Percentiles rank a stretch among this genome's conserved stretches.
These are phyloP conservation scores for Philotrypesis tridentata DNA, from an alignment of 1,140 invertebrate genomes.

Conservation along the genomic window DNA sequence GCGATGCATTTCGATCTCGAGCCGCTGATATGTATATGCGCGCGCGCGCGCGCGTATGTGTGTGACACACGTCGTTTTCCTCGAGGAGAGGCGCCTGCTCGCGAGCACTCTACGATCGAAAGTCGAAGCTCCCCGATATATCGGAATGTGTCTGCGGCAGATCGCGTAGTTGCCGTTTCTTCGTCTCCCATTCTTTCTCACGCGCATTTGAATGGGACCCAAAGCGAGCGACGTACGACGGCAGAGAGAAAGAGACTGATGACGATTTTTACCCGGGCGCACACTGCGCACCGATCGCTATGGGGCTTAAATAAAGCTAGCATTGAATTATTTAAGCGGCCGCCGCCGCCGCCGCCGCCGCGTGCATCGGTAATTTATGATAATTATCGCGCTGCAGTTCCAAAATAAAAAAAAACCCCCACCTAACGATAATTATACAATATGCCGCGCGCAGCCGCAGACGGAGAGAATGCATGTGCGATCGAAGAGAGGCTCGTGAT, in stretches of 20 bases:
- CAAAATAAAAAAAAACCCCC: slow-evolving; percentile 15
- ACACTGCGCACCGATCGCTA: too few relatives aligned
- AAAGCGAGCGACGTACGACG: neutral
- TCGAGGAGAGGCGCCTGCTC: neutral
- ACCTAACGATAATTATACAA: slow-evolving; percentile 2
- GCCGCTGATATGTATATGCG: slow-evolving; percentile 43
- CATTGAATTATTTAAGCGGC: slow-evolving; percentile 25
- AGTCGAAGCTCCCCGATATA: neutral
- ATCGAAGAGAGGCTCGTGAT: slow-evolving; percentile 17
- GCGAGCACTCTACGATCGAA: neutral
- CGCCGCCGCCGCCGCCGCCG: too few relatives aligned
- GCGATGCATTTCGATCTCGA: slow-evolving; percentile 64
- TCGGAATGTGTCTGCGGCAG: neutral
- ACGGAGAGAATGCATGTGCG: neutral
- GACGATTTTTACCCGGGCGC: neutral
- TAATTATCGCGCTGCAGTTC: slow-evolving; percentile 11
- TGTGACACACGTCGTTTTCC: neutral
- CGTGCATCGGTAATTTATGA: slow-evolving; percentile 41
- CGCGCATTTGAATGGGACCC: slow-evolving; percentile 10
- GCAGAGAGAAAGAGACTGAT: neutral
- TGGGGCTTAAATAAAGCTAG: slow-evolving; percentile 7
- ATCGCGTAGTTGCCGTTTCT: neutral
- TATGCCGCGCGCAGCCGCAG: neutral
- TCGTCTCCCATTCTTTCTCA: slow-evolving; percentile 9
- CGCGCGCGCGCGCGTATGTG: neutral